A percentile compares a stretch with the other conserved stretches of the same genome.
These are phyloP conservation scores for Forbesichthys agassizii DNA, from an alignment of 2,113 vertebrate genomes.

Conservation along the genomic window DNA sequence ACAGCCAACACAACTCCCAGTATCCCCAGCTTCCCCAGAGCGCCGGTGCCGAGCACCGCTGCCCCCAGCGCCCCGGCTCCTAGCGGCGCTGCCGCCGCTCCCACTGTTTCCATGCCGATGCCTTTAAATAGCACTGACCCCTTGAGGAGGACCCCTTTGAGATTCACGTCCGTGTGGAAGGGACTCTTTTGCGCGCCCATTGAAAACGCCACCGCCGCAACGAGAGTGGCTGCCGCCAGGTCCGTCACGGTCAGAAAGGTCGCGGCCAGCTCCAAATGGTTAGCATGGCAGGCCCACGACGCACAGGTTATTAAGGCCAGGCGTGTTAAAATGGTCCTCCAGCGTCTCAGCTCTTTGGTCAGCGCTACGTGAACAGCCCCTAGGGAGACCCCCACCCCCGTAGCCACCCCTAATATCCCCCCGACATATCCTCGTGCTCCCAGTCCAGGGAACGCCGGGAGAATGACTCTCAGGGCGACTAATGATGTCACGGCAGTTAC, in stretches of 20 bases:
- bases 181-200: constrained; percentile 62
- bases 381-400: constrained; percentile 56
- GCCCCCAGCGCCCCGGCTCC: constrained; percentile 61
- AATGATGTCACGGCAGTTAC: constrained; percentile 45
- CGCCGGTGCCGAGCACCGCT: constrained; percentile 44
- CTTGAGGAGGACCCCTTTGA: constrained; percentile 44
- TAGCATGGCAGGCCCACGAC: constrained; percentile 4
- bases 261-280: constrained; percentile 7
- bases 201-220: constrained; percentile 46
- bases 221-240: constrained; percentile 35
- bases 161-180: constrained; percentile 54
- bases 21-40: constrained; percentile 61
- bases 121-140: constrained; percentile 55
- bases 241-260: constrained; percentile 21
- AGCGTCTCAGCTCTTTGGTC: constrained; percentile 20
- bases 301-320: constrained; percentile 19
- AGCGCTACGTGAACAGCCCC: constrained; percentile 52
- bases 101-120: constrained; percentile 67
- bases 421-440: constrained; percentile 34
- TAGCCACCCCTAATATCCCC: constrained; percentile 42
- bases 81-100: constrained; percentile 62
- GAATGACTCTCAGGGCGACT: constrained; percentile 42
- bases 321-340: constrained; percentile 19
- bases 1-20: constrained; percentile 51
- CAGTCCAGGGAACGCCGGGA: constrained; percentile 14